Conservation (phyloP, 1,140 invertebrate genomes). For the Anastrepha obliqua region DNA sequence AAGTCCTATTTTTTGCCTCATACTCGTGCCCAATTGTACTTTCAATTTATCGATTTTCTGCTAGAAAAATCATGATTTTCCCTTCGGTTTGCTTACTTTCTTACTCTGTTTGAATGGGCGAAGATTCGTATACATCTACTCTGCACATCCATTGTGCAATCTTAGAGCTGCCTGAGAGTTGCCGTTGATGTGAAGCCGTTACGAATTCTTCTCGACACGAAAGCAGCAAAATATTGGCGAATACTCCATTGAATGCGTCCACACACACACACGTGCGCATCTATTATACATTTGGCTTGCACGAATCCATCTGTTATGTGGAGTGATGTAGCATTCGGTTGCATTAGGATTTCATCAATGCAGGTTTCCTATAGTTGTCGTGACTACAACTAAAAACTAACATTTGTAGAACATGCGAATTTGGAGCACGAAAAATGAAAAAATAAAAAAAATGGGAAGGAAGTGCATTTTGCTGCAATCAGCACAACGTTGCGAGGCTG, state of each 20-base stretch:
- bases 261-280: too few relatives aligned
- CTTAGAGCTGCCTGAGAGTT: too few relatives aligned
- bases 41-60: background rate
- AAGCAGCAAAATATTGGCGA: background rate
- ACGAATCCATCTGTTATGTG: too few relatives aligned
- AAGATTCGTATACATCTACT: too few relatives aligned
- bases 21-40: background rate
- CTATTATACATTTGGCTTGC: too few relatives aligned
- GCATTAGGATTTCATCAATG: too few relatives aligned
- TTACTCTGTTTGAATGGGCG: too few relatives aligned
- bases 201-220: background rate
- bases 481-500: background rate
- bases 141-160: too few relatives aligned
- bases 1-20: background rate
- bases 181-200: background rate
- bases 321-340: too few relatives aligned
- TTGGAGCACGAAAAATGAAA: background rate
- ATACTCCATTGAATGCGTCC: background rate
- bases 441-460: background rate
- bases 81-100: too few relatives aligned
- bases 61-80: too few relatives aligned
- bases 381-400: background rate
- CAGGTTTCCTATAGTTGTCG: background rate
- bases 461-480: background rate
- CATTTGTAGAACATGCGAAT: background rate